A percentile compares a stretch with the other conserved stretches of the same genome.
Evolutionary conservation across 2,113 vertebrate genomes (phyloP).

Genomic region (Struthio camelus): DNA sequence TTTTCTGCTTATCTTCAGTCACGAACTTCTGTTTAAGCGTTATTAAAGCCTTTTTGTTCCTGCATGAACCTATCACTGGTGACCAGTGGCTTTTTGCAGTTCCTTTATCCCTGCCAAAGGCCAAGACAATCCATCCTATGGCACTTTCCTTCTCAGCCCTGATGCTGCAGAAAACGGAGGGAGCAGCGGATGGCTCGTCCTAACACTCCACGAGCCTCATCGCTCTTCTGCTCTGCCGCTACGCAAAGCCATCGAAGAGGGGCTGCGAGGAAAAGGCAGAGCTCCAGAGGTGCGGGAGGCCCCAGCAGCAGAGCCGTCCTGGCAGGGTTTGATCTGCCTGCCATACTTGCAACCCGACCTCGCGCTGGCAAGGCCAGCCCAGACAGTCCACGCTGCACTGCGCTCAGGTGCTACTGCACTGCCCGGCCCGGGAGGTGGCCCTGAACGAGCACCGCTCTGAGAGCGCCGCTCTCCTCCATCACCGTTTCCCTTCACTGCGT

Average conservation of each 20-base stretch:
- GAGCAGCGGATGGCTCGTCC: too few species aligned
- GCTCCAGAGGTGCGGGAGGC: background rate
- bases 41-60: background rate
- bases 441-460: background rate
- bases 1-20: background rate
- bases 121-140: background rate
- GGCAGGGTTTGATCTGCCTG: fast-evolving
- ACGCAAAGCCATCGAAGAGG: fast-evolving
- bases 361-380: background rate
- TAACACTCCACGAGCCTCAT: background rate
- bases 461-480: background rate
- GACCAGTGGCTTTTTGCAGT: background rate
- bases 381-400: fast-evolving
- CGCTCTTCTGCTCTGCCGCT: too few species aligned
- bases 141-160: background rate
- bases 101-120: background rate
- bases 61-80: background rate
- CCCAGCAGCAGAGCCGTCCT: background rate
- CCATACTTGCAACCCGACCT: background rate
- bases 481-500: background rate
- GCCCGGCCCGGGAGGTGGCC: background rate
- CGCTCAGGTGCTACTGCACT: too few species aligned
- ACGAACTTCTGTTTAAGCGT: background rate
- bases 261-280: background rate
- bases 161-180: background rate